These are phyloP conservation scores for Leptinotarsa undecemlineata DNA, from an alignment of 1,140 invertebrate genomes.

Conservation along the genomic window DNA sequence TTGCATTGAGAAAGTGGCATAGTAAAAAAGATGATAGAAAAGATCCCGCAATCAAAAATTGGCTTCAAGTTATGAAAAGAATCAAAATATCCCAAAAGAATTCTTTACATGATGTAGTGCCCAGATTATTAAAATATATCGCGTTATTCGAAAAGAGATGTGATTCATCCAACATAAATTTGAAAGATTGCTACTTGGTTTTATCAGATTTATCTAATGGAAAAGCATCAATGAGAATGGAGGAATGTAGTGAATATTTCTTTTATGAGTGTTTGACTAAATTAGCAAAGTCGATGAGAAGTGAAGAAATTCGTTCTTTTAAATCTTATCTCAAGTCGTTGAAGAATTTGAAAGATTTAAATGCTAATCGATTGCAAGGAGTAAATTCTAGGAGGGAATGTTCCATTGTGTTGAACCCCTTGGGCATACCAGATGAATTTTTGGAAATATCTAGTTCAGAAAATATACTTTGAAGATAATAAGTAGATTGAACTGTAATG, in stretches of 20 bases:
- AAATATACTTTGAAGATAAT: not conserved
- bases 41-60: slow-evolving; percentile 33
- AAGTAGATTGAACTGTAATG: not conserved
- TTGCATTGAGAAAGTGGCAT: slow-evolving; percentile 26
- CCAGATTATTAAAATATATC: slow-evolving; percentile 46
- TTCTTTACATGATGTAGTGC: slow-evolving; percentile 30
- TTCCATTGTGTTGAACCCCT: not conserved
- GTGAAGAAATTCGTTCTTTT: slow-evolving; percentile 23
- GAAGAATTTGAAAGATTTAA: slow-evolving; percentile 21
- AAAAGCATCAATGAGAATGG: slow-evolving; percentile 28
- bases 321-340: slow-evolving; percentile 13
- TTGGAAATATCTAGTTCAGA: slow-evolving; percentile 7
- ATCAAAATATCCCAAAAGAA: slow-evolving; percentile 12
- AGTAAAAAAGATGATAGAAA: slow-evolving; percentile 17
- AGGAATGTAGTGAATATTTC: slow-evolving; percentile 35
- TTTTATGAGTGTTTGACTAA: slow-evolving; percentile 34
- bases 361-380: not conserved
- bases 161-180: slow-evolving; percentile 31
- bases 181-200: slow-evolving; percentile 40
- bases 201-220: slow-evolving; percentile 40
- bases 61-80: slow-evolving; percentile 40
- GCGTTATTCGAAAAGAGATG: slow-evolving; percentile 41
- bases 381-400: not conserved
- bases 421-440: slow-evolving; percentile 12
- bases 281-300: slow-evolving; percentile 32